phyloP scores from a whole-genome alignment of 2,113 vertebrate genomes.

The Peromyscus leucopus region DNA sequence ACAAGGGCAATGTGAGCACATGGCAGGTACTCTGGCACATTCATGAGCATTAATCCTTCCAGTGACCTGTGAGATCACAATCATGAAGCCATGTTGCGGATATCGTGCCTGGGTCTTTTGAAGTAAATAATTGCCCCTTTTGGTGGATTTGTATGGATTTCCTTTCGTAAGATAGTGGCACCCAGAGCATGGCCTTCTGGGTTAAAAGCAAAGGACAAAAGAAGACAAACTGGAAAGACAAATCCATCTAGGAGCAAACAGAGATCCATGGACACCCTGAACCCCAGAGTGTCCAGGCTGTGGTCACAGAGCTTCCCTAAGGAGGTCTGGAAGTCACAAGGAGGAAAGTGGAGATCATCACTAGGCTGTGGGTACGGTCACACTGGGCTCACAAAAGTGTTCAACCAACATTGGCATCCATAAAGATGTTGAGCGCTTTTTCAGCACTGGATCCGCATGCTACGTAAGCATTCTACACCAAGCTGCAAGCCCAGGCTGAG shows the following conservation, averaged over 20 bases:
- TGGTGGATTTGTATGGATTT: not conserved
- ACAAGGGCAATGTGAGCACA: not conserved
- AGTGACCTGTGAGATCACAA: not conserved
- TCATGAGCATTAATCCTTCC: fast-evolving
- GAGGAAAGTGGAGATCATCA: not conserved
- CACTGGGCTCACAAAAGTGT: not conserved
- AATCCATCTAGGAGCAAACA: not conserved
- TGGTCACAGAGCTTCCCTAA: not conserved
- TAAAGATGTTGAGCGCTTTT: not conserved
- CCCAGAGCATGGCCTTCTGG: not conserved
- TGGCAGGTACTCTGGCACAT: not conserved
- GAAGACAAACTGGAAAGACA: not conserved
- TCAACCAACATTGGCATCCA: not conserved
- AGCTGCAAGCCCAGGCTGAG: not conserved
- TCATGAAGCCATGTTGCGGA: not conserved
- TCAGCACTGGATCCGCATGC: not conserved
- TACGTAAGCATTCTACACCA: not conserved
- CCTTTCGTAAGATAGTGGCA: constrained; percentile 8
- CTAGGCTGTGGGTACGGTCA: not conserved
- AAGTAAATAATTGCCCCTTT: constrained; percentile 9
- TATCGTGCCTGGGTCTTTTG: not conserved
- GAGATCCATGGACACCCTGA: not conserved
- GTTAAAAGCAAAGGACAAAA: not conserved
- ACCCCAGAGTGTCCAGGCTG: not conserved
- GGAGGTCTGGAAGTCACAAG: not conserved